phyloP scores from a whole-genome alignment of 2,113 vertebrate genomes.

The Buteo buteo region DNA sequence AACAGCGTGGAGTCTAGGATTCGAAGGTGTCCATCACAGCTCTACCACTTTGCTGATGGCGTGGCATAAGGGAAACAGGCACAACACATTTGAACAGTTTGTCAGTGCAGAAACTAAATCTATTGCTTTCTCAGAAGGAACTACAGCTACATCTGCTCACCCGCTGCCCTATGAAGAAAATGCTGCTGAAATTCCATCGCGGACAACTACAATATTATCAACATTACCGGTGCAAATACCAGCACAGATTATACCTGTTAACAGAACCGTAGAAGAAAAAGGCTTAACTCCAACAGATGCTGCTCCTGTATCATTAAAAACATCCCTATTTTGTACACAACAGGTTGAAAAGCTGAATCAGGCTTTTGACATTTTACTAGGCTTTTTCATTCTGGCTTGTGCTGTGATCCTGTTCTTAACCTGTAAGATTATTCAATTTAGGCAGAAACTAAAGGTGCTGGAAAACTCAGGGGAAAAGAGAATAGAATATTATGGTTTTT shows the following conservation, averaged over 20 bases:
- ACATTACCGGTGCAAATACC: constrained; percentile 44
- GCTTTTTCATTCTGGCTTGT: constrained; percentile 79
- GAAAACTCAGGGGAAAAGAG: constrained; percentile 73
- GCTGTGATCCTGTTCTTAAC: constrained; percentile 71
- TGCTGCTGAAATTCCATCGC: constrained; percentile 16
- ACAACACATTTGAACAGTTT: not conserved
- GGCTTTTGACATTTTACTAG: constrained; percentile 78
- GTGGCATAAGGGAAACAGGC: constrained; percentile 38
- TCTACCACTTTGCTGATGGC: constrained; percentile 56
- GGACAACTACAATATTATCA: not conserved
- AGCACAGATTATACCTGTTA: constrained; percentile 31
- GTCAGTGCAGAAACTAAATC: not conserved
- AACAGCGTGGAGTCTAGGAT: not conserved
- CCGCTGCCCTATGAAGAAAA: not conserved
- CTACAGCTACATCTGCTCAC: not conserved
- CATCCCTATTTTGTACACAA: constrained; percentile 68
- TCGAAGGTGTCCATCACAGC: not conserved
- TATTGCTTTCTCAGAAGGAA: constrained; percentile 26
- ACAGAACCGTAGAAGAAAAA: constrained; percentile 33
- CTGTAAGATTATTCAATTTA: constrained; percentile 74
- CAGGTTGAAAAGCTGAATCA: constrained; percentile 72
- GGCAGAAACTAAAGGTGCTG: constrained; percentile 62
- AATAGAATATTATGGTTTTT: constrained; percentile 81
- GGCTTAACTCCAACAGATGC: constrained; percentile 19
- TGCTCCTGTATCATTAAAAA: constrained; percentile 62